These are phyloP conservation scores for Branchipolynoe longqiensis DNA, from an alignment of 2,888 invertebrate species.

Conservation along the genomic window DNA sequence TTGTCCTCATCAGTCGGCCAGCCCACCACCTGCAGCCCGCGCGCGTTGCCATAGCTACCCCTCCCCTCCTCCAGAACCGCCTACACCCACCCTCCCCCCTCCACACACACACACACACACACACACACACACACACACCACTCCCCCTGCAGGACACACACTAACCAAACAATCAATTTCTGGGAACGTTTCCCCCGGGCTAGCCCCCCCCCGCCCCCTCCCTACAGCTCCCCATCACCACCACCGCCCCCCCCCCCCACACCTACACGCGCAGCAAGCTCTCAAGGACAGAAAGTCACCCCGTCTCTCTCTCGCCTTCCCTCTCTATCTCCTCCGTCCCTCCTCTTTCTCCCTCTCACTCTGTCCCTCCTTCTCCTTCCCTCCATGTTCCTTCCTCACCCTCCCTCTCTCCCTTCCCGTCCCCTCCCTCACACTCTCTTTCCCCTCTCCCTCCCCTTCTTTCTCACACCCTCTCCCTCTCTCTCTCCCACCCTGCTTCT, in stretches of 20 bases:
- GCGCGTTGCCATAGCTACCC: slow-evolving; percentile 21
- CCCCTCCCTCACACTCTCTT: too few species aligned
- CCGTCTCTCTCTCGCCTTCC: too few species aligned
- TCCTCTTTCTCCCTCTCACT: neutral
- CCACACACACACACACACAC: too few species aligned
- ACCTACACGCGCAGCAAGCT: too few species aligned
- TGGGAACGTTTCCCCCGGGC: too few species aligned
- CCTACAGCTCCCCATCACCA: neutral
- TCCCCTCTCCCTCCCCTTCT: neutral
- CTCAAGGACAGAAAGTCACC: too few species aligned
- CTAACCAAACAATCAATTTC: neutral
- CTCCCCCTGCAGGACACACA: too few species aligned
- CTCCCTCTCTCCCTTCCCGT: neutral
- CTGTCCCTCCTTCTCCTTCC: neutral
- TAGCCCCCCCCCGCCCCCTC: too few species aligned
- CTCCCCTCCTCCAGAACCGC: slow-evolving; percentile 25
- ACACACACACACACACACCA: neutral
- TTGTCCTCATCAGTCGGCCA: slow-evolving; percentile 37
- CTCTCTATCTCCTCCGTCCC: too few species aligned
- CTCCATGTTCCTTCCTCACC: neutral
- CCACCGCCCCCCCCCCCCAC: too few species aligned
- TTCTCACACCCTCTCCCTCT: neutral
- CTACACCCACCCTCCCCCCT: too few species aligned
- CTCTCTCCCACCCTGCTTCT: neutral
- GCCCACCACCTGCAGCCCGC: slow-evolving; percentile 38